Conservation (phyloP, 2,113 vertebrate species). For the Calcarius ornatus region DNA sequence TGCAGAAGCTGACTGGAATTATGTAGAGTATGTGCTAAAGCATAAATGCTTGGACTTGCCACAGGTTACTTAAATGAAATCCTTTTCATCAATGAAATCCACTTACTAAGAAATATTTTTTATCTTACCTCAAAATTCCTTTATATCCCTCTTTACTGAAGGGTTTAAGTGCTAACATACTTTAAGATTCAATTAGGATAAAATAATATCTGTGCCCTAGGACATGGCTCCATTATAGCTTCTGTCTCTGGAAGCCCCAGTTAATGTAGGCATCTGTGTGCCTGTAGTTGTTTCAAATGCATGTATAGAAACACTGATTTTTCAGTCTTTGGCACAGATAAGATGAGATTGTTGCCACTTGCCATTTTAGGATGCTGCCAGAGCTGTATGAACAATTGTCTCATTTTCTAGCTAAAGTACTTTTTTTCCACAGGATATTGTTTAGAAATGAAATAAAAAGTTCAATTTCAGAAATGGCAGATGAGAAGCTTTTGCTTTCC, state of each 20-base stretch:
- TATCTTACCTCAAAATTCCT: background rate
- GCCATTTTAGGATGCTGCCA: background rate
- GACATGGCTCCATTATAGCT: background rate
- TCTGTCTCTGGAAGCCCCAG: background rate
- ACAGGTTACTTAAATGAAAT: background rate
- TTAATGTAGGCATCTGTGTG: background rate
- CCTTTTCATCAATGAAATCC: background rate
- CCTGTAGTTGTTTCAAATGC: background rate
- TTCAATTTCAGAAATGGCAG: background rate
- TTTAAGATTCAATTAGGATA: background rate
- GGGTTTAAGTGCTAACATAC: background rate
- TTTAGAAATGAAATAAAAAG: background rate
- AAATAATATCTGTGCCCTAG: background rate
- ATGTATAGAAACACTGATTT: background rate
- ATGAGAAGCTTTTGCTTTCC: background rate
- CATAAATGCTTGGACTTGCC: background rate
- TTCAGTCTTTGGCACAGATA: background rate
- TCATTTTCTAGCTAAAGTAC: background rate
- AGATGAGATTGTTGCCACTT: background rate
- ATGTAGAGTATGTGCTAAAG: background rate
- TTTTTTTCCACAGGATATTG: background rate
- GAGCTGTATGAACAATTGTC: background rate
- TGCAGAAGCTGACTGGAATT: background rate
- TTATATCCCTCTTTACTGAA: background rate
- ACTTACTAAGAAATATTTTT: background rate